Conservation (phyloP, 2,113 vertebrate genomes). For the Galeopterus variegatus region DNA sequence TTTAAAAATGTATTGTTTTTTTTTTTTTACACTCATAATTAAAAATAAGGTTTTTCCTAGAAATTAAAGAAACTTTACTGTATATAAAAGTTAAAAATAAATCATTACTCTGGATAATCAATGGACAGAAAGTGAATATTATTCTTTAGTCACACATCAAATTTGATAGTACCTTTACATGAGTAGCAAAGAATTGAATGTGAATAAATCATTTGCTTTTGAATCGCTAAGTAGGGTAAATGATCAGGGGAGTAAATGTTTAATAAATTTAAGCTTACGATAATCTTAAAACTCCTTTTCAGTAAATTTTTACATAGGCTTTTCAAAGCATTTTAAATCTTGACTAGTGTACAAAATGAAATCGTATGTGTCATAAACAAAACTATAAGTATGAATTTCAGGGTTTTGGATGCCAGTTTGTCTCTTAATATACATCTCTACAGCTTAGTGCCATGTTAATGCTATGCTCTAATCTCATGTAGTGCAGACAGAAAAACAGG, state of each 20-base stretch:
- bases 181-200: neutral
- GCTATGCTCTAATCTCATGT: neutral
- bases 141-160: neutral
- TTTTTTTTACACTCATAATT: neutral
- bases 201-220: slow-evolving; percentile 36
- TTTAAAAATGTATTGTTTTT: neutral
- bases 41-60: neutral
- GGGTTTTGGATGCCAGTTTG: neutral
- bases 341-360: slow-evolving; percentile 47
- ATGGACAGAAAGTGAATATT: neutral
- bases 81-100: slow-evolving; percentile 56
- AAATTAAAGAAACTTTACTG: slow-evolving; percentile 34
- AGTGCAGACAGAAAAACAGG: neutral
- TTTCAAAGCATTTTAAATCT: slow-evolving; percentile 22
- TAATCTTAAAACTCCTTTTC: slow-evolving; percentile 41
- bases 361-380: neutral
- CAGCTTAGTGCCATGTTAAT: neutral
- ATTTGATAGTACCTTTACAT: neutral
- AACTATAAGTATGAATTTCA: neutral
- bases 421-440: neutral
- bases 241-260: neutral
- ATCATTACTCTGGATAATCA: neutral
- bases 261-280: neutral
- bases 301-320: slow-evolving; percentile 1
- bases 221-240: neutral